Percentiles rank a stretch among this genome's conserved stretches.
phyloP scores from a whole-genome alignment of 1,140 invertebrate species.

The Cydia amplana region DNA sequence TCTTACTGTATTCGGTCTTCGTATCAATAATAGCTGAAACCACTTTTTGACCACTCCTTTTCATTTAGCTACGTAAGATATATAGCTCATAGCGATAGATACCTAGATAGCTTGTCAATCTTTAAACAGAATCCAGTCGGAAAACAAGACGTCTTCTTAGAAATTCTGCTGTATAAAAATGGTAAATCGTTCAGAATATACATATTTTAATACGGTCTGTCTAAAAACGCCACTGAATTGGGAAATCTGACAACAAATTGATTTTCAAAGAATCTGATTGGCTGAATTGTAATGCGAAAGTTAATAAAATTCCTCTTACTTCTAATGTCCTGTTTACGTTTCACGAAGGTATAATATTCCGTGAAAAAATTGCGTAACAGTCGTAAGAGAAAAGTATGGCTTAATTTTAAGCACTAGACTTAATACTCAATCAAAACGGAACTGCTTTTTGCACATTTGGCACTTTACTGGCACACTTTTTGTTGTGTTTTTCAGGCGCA shows the following conservation, averaged over 20 bases:
- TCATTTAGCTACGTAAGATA: background rate
- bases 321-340: constrained; percentile 7
- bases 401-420: too few species aligned
- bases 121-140: background rate
- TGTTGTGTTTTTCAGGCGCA: too few species aligned
- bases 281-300: constrained; percentile 17
- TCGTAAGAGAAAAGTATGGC: background rate
- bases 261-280: background rate
- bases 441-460: too few species aligned
- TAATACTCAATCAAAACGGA: too few species aligned
- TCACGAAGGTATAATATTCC: background rate
- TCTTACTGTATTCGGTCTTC: background rate
- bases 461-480: too few species aligned
- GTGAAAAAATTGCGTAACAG: background rate
- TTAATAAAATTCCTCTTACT: background rate
- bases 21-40: background rate
- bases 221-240: background rate
- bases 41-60: background rate
- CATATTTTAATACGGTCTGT: background rate
- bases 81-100: too few species aligned
- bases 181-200: background rate
- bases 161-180: background rate
- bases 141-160: background rate
- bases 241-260: constrained; percentile 12
- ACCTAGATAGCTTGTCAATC: background rate